Evolutionary conservation across 2,113 vertebrate genomes (phyloP), one percentile per base, ranked within the genome.

Genomic region (Leptobrachium ailaonicum): DNA sequence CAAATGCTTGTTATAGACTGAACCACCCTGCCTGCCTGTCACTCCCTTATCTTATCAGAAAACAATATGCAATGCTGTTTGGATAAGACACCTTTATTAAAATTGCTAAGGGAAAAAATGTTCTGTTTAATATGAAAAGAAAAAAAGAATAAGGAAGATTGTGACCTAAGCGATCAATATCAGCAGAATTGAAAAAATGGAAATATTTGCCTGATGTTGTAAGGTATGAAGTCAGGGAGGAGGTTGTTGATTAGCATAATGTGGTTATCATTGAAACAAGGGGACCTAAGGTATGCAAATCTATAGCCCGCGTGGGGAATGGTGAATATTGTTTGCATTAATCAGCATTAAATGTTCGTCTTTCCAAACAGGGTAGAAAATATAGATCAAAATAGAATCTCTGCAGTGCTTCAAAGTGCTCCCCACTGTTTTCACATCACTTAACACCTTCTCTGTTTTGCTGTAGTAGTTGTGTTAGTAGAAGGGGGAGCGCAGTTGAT

Each of bases 241-340:
- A 14, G 47, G 67, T 68, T 2, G 6, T 40, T 69, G 32, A 74
- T 81, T 81, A 81, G 42, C 79, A 81, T 81, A 81, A 81, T 69
- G 50, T 72, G 64, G 71, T 75, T 75, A 81, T 75, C 79, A 81
- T 75, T 81, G 79, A 63, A 40, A 68, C 79, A 75, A 81, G 79
- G 71, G 66, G 79, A 81, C 79, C 50, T 81, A 58, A 68, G 75
- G 66, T 75, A 81, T 81, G 72, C 79, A 73, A 81, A 75, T 81
- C 71, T 69, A 75, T 69, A 81, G 50, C 20, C 64, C 64, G 53
- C 45, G 11, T 66, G 77, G 70, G 71, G 70, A 80, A 80, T 60
- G 12, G 72, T 74, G 79, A 81, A 81, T 81, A 81, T 68, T 81
- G 79, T 81, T 81, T 81, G 79, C 79, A 81, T 81, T 81, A 81